These are phyloP conservation scores for Phalacrocorax brasilianus DNA, from an alignment of 2,113 vertebrate genomes.

Conservation along the genomic window DNA sequence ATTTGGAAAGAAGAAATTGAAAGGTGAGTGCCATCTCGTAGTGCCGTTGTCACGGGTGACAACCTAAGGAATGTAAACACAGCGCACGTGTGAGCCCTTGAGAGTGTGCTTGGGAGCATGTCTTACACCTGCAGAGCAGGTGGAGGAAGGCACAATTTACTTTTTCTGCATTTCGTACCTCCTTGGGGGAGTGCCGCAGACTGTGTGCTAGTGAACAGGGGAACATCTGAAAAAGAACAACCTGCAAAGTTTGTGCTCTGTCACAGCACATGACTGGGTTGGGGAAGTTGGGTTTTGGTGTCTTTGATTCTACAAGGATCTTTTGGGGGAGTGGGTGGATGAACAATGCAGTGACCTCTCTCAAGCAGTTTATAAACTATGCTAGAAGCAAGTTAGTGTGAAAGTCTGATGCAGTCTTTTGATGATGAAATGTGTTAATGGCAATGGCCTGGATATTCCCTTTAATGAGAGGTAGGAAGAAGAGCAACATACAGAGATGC, in stretches of 20 bases:
- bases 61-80: neutral
- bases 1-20: constrained; percentile 62
- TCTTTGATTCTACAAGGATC: neutral
- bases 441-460: neutral
- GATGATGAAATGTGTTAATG: neutral
- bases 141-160: neutral
- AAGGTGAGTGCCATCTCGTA: constrained; percentile 67
- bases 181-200: neutral
- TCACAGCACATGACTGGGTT: neutral
- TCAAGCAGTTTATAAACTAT: neutral
- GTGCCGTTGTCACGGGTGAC: neutral
- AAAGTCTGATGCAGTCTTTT: neutral
- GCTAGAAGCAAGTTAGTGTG: neutral
- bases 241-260: neutral
- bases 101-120: neutral
- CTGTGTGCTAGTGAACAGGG: rapidly evolving
- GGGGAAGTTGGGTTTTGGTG: neutral
- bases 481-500: neutral
- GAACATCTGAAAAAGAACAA: neutral
- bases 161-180: neutral
- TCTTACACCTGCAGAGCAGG: neutral
- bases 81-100: rapidly evolving
- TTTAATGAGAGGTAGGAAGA: neutral
- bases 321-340: neutral
- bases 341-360: neutral